These are phyloP conservation scores for Ormyrus nitidulus DNA, from an alignment of 2,888 invertebrate genomes.

Conservation along the genomic window DNA sequence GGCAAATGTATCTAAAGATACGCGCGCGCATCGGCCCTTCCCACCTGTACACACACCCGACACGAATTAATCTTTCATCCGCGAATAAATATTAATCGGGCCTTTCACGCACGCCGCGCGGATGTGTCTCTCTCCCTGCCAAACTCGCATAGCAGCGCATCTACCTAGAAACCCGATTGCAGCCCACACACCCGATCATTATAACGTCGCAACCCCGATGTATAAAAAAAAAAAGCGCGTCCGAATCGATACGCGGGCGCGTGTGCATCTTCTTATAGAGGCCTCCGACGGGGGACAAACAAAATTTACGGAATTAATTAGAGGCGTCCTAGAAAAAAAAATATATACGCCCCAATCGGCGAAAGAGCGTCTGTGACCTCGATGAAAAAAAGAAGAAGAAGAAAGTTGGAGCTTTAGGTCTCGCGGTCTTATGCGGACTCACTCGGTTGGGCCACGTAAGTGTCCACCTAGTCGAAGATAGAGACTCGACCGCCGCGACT, in stretches of 20 bases:
- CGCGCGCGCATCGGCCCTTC: no score
- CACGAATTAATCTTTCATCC: slow-evolving; percentile 26
- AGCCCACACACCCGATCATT: no score
- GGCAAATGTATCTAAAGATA: no score
- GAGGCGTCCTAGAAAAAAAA: neutral
- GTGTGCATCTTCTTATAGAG: no score
- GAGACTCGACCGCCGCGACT: neutral
- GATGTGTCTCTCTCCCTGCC: no score
- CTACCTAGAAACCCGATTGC: no score
- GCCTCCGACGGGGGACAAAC: neutral
- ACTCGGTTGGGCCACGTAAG: slow-evolving; percentile 75
- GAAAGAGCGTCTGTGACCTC: slow-evolving; percentile 1
- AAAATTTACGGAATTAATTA: slow-evolving; percentile 1
- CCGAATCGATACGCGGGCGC: neutral
- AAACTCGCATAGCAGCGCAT: no score
- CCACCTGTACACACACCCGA: no score
- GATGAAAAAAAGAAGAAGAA: neutral
- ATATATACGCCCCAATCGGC: neutral
- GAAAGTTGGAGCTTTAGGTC: neutral
- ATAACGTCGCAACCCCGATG: no score
- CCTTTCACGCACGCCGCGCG: neutral
- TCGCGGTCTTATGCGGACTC: slow-evolving; percentile 66
- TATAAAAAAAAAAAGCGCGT: neutral
- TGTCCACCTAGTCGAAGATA: slow-evolving; percentile 14
- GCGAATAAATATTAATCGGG: neutral